Conservation (phyloP, 1,140 invertebrate genomes). For the Drosophila novamexicana region DNA sequence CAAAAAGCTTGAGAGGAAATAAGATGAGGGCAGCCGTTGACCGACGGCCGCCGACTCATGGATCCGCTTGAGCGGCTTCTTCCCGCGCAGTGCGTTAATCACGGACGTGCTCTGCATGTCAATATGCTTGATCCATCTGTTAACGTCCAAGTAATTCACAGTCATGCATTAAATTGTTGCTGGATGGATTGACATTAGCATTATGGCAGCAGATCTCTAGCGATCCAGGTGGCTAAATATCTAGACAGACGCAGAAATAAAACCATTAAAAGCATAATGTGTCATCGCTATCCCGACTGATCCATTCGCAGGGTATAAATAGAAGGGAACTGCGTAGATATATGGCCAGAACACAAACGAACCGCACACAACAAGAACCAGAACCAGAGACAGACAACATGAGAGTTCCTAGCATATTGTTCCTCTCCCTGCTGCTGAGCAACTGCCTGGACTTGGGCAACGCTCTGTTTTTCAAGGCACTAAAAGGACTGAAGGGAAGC, state of each 20-base stretch:
- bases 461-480: conserved; percentile 59
- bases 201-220: conserved; percentile 59
- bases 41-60: conserved; percentile 23
- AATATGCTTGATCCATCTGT: conserved; percentile 42
- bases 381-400: conserved; percentile 32
- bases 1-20: conserved; percentile 29
- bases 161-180: conserved; percentile 57
- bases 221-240: conserved; percentile 59
- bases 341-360: conserved; percentile 44
- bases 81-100: conserved; percentile 13
- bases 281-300: conserved; percentile 50
- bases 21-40: conserved; percentile 28
- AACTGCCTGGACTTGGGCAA: conserved; percentile 39
- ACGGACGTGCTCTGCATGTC: conserved; percentile 61
- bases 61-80: conserved; percentile 33
- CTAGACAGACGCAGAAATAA: conserved; percentile 41
- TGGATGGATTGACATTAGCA: conserved; percentile 40
- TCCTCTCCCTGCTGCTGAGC: conserved; percentile 37
- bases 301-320: conserved; percentile 66
- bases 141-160: conserved; percentile 54
- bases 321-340: conserved; percentile 49
- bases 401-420: conserved; percentile 32
- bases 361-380: conserved; percentile 28
- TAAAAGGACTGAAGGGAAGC: conserved; percentile 36
- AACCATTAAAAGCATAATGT: conserved; percentile 68